Evolutionary conservation across 2,888 invertebrate genomes (phyloP), one percentile per base, ranked within the genome.

Genomic region (Oligia latruncula): DNA sequence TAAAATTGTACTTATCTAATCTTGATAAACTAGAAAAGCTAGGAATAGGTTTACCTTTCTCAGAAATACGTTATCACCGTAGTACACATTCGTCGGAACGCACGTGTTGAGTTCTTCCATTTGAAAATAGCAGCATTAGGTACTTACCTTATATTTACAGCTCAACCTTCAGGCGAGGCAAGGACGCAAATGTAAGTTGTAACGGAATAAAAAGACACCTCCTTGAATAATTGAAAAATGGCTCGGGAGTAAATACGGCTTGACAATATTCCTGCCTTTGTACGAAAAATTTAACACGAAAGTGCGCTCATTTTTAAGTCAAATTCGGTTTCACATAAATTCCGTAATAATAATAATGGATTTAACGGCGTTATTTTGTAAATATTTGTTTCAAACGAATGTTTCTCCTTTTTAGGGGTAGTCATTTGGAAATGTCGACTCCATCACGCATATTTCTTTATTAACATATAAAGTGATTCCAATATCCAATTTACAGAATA

Each of bases 171-270:
- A 70, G 64, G 72, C 23, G 35, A 83, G 72, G 77, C 82, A 86
- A 81, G 81, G 81, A 65, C 71, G 75, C 20, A 35, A 20, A 65
- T 40, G 65, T 64, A 17, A 64, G 35, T 66, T 64, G 78, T 83
- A 85, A 80, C 64, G 35, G 65, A 86, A 85, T 84, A 78, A 86
- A 82, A 84, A 74, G 68, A 82, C 52, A 72, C 67, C 78, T 73
- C 29, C 71, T 67, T 73, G 73, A 80, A 81, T 84, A 85, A 89
- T 87, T 87, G 74, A 73, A 84, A 85, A 89, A 87, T 82, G 76
- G 78, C n/a, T 78, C 49, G 43, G 72, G 73, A 83, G 67, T 81
- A 80, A 80, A 84, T 71, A 74, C 43, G 74, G 43, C 49, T 72
- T 60, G 13, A 58, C 40, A 67, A 73, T 79, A 74, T 86, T 66